phyloP scores from a whole-genome alignment of 2,888 invertebrate species.

The Netelia fuscicornis region DNA sequence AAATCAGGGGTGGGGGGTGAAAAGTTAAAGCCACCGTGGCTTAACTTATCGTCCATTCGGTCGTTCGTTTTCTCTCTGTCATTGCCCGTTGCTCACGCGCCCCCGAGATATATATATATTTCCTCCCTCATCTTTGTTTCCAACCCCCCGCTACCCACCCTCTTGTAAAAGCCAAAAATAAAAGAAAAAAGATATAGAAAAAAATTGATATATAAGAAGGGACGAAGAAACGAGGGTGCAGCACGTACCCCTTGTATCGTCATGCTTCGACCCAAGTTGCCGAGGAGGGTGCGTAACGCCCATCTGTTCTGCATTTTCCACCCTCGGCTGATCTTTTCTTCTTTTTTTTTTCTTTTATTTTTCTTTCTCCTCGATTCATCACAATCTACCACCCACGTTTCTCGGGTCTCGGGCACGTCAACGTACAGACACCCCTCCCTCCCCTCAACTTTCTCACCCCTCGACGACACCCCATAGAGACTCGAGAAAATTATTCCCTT shows the following conservation, averaged over 20 bases:
- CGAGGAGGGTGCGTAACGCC: neutral
- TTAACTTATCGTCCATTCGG: slow-evolving; percentile 18
- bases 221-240: neutral
- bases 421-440: neutral
- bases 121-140: neutral
- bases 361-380: slow-evolving; percentile 35
- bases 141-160: neutral
- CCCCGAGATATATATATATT: slow-evolving; percentile 7
- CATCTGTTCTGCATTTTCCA: slow-evolving; percentile 44
- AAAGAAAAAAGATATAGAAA: slow-evolving; percentile 1
- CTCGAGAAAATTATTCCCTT: slow-evolving; percentile 34
- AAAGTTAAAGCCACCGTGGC: neutral
- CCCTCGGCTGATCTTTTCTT: slow-evolving; percentile 10
- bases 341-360: neutral
- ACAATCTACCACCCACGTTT: neutral
- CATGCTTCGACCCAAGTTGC: neutral
- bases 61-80: neutral
- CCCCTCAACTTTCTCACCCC: neutral
- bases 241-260: slow-evolving; percentile 6
- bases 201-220: neutral
- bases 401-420: slow-evolving; percentile 18
- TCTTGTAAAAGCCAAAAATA: slow-evolving; percentile 14
- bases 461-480: neutral
- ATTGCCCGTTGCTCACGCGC: slow-evolving; percentile 2
- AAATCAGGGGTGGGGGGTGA: neutral